phyloP scores from a whole-genome alignment of 2,797 vertebrate genomes.

The Lerista edwardsae region DNA sequence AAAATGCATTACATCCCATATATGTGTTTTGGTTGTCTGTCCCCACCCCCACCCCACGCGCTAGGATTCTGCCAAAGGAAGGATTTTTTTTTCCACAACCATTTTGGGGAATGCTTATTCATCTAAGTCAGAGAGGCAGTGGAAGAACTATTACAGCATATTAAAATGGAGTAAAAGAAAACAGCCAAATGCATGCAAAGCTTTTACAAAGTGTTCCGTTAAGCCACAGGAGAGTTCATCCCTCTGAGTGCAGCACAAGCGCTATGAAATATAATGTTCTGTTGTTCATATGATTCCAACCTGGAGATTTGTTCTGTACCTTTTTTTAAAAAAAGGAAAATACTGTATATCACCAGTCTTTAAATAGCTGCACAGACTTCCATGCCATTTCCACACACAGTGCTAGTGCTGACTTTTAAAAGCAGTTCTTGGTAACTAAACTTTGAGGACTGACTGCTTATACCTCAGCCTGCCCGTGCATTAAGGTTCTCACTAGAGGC shows the following conservation, averaged over 20 bases:
- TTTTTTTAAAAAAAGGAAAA: background rate
- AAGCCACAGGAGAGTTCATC: background rate
- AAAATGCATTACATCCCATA: background rate
- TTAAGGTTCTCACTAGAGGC: too few relatives aligned
- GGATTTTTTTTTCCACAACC: constrained; percentile 21
- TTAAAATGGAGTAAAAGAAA: background rate
- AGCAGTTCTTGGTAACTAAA: too few relatives aligned
- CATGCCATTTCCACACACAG: too few relatives aligned
- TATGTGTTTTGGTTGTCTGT: background rate
- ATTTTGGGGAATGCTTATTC: constrained; percentile 28
- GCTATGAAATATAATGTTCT: background rate
- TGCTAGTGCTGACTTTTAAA: too few relatives aligned
- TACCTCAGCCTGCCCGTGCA: too few relatives aligned
- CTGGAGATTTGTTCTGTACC: background rate
- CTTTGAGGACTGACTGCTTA: too few relatives aligned
- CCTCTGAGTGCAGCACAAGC: background rate
- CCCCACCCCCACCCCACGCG: background rate
- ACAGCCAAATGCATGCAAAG: background rate
- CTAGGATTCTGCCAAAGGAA: constrained; percentile 19
- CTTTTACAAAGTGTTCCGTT: constrained; percentile 1
- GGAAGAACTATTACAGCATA: background rate
- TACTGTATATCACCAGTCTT: too few relatives aligned
- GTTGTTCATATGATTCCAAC: background rate
- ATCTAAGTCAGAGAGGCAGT: background rate
- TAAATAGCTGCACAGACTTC: too few relatives aligned